These are phyloP conservation scores for Drosophila insularis DNA, from an alignment of 1,140 invertebrate genomes.

Conservation along the genomic window DNA sequence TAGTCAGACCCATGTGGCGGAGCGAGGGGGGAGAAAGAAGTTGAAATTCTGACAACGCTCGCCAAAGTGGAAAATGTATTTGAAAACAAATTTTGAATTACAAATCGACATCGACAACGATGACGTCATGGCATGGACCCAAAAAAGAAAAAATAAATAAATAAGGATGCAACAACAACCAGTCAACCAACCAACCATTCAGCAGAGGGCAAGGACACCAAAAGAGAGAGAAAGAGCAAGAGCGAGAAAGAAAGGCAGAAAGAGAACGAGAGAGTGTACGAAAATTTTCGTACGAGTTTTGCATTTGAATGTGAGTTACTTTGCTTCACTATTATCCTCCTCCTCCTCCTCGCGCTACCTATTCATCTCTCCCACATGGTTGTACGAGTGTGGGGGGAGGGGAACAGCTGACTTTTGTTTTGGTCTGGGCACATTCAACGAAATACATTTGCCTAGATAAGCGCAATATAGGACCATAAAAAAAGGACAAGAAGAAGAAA, in stretches of 20 bases:
- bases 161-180: conserved; percentile 67
- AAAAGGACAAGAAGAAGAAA: not conserved
- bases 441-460: conserved; percentile 51
- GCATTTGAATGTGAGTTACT: conserved; percentile 78
- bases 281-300: conserved; percentile 80
- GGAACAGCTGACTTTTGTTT: conserved; percentile 79
- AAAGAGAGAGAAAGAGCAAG: not conserved
- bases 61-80: conserved; percentile 75
- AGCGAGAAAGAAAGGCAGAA: too few species aligned
- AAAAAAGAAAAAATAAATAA: conserved; percentile 34
- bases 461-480: conserved; percentile 50
- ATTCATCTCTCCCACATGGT: not conserved
- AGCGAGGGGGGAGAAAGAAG: conserved; percentile 36
- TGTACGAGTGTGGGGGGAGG: conserved; percentile 23
- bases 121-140: conserved; percentile 47
- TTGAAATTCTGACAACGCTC: conserved; percentile 69
- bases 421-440: conserved; percentile 47
- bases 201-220: conserved; percentile 25
- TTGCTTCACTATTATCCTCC: not conserved
- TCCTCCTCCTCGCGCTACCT: not conserved
- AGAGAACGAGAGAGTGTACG: conserved; percentile 33
- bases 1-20: conserved; percentile 16
- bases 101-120: conserved; percentile 64
- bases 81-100: conserved; percentile 81
- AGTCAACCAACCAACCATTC: not conserved